Evolutionary conservation across 2,113 vertebrate genomes (phyloP).

Genomic region (Nannobrachium achirus): DNA sequence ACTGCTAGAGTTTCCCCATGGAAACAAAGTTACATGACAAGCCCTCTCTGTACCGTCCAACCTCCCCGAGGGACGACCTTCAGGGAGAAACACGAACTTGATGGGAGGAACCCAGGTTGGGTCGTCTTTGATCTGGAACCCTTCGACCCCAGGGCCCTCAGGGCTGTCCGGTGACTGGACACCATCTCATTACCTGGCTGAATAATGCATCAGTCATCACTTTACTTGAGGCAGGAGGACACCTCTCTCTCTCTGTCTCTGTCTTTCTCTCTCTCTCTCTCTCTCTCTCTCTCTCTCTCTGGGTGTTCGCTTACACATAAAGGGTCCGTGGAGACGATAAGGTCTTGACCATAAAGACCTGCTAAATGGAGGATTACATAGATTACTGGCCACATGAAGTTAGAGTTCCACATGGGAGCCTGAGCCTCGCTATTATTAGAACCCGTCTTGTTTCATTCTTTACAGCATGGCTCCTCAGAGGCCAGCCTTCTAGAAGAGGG

Average conservation of each 20-base stretch:
- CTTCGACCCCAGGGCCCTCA: conserved; percentile 16
- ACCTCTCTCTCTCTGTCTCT: conserved; percentile 20
- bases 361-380: no score
- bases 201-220: conserved; percentile 60
- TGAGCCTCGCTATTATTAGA: no score
- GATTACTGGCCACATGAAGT: no score
- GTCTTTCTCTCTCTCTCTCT: conserved; percentile 12
- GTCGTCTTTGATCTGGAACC: background rate
- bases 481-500: background rate
- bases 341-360: no score
- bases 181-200: conserved; percentile 51
- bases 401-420: no score
- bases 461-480: no score
- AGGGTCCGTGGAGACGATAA: no score
- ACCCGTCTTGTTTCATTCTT: no score
- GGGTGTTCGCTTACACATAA: background rate
- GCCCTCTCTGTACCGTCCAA: conserved; percentile 29
- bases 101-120: background rate
- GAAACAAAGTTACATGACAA: conserved; percentile 17
- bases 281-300: background rate
- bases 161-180: conserved; percentile 27
- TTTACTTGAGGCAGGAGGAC: conserved; percentile 53
- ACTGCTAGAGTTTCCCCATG: conserved; percentile 54
- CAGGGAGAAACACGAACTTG: conserved; percentile 3
- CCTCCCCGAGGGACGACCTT: conserved; percentile 17